Conservation (phyloP, 2,113 vertebrate genomes). For the Rhipidura dahli region DNA sequence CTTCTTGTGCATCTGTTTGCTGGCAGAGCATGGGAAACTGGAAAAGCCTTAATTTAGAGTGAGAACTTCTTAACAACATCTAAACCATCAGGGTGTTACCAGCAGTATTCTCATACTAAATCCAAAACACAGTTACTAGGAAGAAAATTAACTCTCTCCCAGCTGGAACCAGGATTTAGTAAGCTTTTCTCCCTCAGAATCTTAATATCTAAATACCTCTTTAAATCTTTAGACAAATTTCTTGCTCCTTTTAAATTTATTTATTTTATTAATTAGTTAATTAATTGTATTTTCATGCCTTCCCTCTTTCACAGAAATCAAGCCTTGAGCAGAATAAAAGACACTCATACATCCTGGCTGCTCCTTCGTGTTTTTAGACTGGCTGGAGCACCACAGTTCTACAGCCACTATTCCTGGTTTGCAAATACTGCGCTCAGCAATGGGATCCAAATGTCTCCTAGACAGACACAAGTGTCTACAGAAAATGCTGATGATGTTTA, state of each 20-base stretch:
- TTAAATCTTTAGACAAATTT: neutral
- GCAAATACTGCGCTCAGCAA: neutral
- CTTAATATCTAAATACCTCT: neutral
- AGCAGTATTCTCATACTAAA: neutral
- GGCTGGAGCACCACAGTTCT: neutral
- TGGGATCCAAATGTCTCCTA: neutral
- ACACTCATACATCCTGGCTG: neutral
- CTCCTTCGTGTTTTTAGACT: neutral
- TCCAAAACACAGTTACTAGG: neutral
- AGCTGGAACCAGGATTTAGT: neutral
- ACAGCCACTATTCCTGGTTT: neutral
- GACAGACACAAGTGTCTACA: neutral
- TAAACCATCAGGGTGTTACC: neutral
- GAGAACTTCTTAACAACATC: neutral
- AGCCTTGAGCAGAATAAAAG: neutral
- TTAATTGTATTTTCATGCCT: neutral
- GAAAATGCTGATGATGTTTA: neutral
- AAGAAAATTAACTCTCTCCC: neutral
- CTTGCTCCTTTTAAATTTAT: neutral
- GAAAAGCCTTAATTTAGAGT: neutral
- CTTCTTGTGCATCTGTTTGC: neutral
- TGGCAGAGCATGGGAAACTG: neutral
- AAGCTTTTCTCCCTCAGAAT: neutral
- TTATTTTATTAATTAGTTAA: neutral
- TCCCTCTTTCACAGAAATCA: neutral